Evolutionary conservation across 2,797 vertebrate genomes (phyloP), one percentile per base, ranked within the genome.

Genomic region (Chloroceryle amazona): DNA sequence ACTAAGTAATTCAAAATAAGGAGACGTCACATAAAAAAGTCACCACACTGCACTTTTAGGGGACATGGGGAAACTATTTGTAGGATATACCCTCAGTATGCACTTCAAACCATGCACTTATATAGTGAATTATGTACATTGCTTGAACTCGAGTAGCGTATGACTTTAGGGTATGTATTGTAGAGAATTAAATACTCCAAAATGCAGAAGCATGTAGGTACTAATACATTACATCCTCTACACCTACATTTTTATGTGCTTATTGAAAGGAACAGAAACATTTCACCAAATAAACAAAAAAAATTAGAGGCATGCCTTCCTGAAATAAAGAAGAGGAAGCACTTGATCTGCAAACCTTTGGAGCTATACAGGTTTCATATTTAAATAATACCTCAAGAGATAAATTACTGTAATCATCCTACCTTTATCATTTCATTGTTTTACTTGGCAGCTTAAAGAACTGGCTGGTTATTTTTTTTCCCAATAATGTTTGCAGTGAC

Each of bases 371-470:
- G 23, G 31, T 70, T 85, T 70, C n/a, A 26, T 74, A 80, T 81
- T 85, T 82, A 87, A 89, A 46, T 44, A 21, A 52, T 67, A 80
- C 18, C 9, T 74, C 51, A 49, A 87, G 28, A 80, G 33, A 89
- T 29, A 87, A 87, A 82, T 85, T 89, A 41, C 57, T 0, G 0
- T 80, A 92, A 92, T 78, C n/a, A 61, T 28, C 51, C 29, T 73
- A 52, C 67, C 22, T 87, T 76, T 52, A 54, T 89, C 11, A 74
- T 92, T 82, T 85, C 25, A 17, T 57, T 93, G 29, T 89, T 93
- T 93, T 49, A 67, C 41, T 80, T 58, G 33, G 31, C 68, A 86
- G 29, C 41, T 78, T 62, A 42, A 73, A 81, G 47, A 95, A 60
- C 28, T 61, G 33, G 11, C 54, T 74, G 31, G 37, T 51, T 92